phyloP scores from a whole-genome alignment of 2,888 invertebrate genomes.

The Dicranocentrus wangi region DNA sequence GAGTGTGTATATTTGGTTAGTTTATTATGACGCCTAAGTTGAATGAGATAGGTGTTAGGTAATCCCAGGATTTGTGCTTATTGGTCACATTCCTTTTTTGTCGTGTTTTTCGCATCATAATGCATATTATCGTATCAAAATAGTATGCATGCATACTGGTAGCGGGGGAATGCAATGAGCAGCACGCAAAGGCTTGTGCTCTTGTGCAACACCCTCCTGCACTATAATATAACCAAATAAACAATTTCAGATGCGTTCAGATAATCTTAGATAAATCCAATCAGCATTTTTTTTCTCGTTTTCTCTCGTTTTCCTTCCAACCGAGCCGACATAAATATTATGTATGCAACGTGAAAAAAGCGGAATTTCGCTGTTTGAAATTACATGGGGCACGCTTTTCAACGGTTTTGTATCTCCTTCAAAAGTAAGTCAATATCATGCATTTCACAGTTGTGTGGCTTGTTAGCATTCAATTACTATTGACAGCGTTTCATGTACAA shows the following conservation, averaged over 20 bases:
- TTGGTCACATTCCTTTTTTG: conserved; percentile 19
- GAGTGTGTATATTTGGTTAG: neutral
- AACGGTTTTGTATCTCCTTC: neutral
- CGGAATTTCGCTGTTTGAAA: conserved; percentile 21
- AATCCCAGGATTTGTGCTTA: conserved; percentile 39
- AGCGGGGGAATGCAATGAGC: neutral
- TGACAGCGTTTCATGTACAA: conserved; percentile 23
- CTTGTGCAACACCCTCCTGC: neutral
- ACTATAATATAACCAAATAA: neutral
- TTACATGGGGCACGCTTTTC: conserved; percentile 2
- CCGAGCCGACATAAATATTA: neutral
- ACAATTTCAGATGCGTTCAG: neutral
- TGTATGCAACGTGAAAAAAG: neutral
- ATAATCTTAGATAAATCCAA: conserved; percentile 9
- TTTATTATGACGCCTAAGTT: conserved; percentile 14
- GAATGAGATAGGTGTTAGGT: conserved; percentile 6
- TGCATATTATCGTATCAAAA: neutral
- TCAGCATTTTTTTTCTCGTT: neutral
- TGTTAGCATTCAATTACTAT: conserved; percentile 21
- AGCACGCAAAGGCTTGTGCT: neutral
- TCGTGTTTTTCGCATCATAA: conserved; percentile 25
- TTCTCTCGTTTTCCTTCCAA: neutral
- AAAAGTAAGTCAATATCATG: conserved; percentile 14
- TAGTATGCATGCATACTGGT: neutral
- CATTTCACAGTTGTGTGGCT: conserved; percentile 34